phyloP scores from a whole-genome alignment of 2,888 invertebrate species.

The Megalurothrips usitatus region DNA sequence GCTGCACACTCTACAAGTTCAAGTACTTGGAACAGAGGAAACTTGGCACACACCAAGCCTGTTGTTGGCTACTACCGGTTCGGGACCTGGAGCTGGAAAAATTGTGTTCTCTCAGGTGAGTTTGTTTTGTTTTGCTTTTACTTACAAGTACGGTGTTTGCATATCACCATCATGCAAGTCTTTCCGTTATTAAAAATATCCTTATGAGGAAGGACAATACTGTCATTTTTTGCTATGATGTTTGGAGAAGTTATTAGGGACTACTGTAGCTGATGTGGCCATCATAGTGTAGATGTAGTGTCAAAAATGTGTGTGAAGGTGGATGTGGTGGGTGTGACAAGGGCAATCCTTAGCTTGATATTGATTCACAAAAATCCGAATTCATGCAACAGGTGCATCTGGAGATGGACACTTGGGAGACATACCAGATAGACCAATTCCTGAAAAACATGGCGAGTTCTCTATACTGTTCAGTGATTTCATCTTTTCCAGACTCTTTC shows the following conservation, averaged over 20 bases:
- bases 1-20: slow-evolving; percentile 66
- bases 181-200: slow-evolving; percentile 1
- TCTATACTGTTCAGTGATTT: not conserved
- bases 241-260: not conserved
- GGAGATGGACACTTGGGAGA: slow-evolving; percentile 13
- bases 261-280: too few relatives aligned
- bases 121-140: not conserved
- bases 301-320: too few relatives aligned
- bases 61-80: slow-evolving; percentile 59
- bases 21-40: slow-evolving; percentile 75
- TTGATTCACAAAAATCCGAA: not conserved
- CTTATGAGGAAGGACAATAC: not conserved
- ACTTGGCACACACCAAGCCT: slow-evolving; percentile 84
- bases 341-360: not conserved
- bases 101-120: slow-evolving; percentile 75
- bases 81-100: slow-evolving; percentile 52
- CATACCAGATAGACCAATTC: slow-evolving; percentile 12
- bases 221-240: not conserved
- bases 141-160: not conserved
- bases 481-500: slow-evolving; percentile 28
- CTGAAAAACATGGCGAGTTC: slow-evolving; percentile 14
- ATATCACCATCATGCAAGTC: not conserved
- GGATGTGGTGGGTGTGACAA: too few relatives aligned
- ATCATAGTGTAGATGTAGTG: too few relatives aligned
- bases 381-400: slow-evolving; percentile 9